Conservation (phyloP, 2,797 vertebrate genomes). For the Pangasius krempfi region DNA sequence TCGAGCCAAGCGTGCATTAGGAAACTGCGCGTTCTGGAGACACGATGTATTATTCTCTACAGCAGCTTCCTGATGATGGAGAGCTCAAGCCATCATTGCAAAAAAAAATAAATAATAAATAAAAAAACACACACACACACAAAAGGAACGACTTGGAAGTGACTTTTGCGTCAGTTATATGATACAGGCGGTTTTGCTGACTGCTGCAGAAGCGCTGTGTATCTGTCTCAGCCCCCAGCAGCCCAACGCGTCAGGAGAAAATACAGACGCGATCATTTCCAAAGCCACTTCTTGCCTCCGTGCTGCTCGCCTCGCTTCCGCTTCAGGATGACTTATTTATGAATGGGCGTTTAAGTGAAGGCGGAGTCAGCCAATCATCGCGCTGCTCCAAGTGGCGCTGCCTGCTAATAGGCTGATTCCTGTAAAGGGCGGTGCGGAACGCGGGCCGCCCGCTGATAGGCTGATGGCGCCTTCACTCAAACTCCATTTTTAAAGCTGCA, state of each 20-base stretch:
- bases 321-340: slow-evolving; percentile 78
- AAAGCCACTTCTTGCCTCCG: slow-evolving; percentile 39
- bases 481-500: background rate
- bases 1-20: slow-evolving; percentile 48
- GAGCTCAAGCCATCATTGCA: slow-evolving; percentile 59
- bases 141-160: slow-evolving; percentile 65
- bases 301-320: slow-evolving; percentile 49
- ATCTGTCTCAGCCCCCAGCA: slow-evolving; percentile 50
- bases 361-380: slow-evolving; percentile 65
- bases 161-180: slow-evolving; percentile 57
- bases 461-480: background rate
- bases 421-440: background rate
- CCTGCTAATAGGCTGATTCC: background rate
- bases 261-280: slow-evolving; percentile 33
- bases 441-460: background rate
- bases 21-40: slow-evolving; percentile 51
- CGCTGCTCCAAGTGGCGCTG: slow-evolving; percentile 26
- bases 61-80: slow-evolving; percentile 62
- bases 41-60: slow-evolving; percentile 52
- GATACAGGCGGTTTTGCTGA: slow-evolving; percentile 50
- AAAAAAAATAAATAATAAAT: background rate
- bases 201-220: slow-evolving; percentile 44
- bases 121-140: no score
- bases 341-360: slow-evolving; percentile 79
- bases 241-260: slow-evolving; percentile 37